These are phyloP conservation scores for Sebastes cheni DNA, from an alignment of 2,797 vertebrate genomes.

Conservation along the genomic window DNA sequence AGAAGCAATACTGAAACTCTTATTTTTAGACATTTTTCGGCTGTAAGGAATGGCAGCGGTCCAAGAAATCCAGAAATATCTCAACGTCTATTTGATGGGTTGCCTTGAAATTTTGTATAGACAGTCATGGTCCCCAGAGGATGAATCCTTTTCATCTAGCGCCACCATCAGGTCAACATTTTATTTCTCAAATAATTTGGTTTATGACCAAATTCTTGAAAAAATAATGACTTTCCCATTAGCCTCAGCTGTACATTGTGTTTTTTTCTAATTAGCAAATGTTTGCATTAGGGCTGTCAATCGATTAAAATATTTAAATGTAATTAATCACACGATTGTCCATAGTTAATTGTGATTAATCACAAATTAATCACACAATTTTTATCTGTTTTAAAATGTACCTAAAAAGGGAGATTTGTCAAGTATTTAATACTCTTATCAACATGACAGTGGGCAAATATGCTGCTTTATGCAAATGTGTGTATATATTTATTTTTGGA, in stretches of 20 bases:
- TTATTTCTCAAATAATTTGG: neutral
- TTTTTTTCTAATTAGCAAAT: neutral
- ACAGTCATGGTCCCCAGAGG: neutral
- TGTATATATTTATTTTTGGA: fast-evolving
- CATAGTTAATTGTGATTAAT: too few relatives aligned
- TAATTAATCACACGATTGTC: too few relatives aligned
- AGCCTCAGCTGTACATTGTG: neutral
- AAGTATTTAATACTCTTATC: too few relatives aligned
- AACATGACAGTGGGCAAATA: fast-evolving
- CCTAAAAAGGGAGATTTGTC: too few relatives aligned
- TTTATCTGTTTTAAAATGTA: too few relatives aligned
- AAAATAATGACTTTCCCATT: neutral
- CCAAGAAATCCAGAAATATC: neutral
- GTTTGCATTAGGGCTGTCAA: too few relatives aligned
- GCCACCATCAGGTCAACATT: neutral
- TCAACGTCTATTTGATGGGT: neutral
- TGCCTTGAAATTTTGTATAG: neutral
- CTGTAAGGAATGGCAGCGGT: neutral
- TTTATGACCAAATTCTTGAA: neutral
- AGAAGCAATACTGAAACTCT: neutral
- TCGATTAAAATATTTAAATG: too few relatives aligned
- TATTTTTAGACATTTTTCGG: too few relatives aligned
- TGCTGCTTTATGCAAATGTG: fast-evolving
- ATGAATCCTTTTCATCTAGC: neutral
- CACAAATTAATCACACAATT: too few relatives aligned